phyloP scores from a whole-genome alignment of 2,888 invertebrate species.

The Dolichopus griseipennis region DNA sequence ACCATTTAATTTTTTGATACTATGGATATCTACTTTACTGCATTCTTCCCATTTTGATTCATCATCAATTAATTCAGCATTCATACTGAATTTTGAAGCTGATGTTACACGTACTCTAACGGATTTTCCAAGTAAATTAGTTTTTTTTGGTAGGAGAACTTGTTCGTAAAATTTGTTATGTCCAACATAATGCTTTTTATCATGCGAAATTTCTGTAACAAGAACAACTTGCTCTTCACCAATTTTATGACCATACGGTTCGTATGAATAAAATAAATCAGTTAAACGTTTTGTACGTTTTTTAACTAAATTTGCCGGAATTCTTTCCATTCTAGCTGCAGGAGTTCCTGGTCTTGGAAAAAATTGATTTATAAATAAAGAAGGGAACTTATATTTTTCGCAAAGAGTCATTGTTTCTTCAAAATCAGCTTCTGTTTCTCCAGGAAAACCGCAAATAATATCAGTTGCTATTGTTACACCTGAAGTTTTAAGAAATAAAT shows the following conservation, averaged over 20 bases:
- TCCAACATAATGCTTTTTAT: conserved; percentile 80
- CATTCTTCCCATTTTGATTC: conserved; percentile 49
- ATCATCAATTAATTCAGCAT: conserved; percentile 54
- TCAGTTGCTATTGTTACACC: conserved; percentile 91
- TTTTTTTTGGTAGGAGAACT: conserved; percentile 70
- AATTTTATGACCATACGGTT: conserved; percentile 63
- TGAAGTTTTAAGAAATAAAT: background rate
- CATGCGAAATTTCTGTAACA: conserved; percentile 89
- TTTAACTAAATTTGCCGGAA: conserved; percentile 82
- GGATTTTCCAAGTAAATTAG: conserved; percentile 71
- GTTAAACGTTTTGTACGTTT: conserved; percentile 78
- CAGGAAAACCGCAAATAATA: conserved; percentile 97
- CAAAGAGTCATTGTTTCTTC: conserved; percentile 78
- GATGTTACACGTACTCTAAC: conserved; percentile 65
- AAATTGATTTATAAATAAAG: conserved; percentile 96
- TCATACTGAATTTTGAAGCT: conserved; percentile 70
- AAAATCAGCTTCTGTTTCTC: conserved; percentile 86
- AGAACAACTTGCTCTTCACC: conserved; percentile 60
- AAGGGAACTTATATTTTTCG: conserved; percentile 77
- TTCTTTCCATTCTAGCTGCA: conserved; percentile 78
- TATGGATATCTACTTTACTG: conserved; percentile 14
- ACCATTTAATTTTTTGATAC: background rate
- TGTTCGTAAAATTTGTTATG: conserved; percentile 96
- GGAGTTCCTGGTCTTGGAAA: conserved; percentile 94
- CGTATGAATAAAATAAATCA: conserved; percentile 81